Percentiles rank a stretch among this genome's conserved stretches.
Evolutionary conservation across 2,888 invertebrate species (phyloP).

Genomic region (Spisula solida): DNA sequence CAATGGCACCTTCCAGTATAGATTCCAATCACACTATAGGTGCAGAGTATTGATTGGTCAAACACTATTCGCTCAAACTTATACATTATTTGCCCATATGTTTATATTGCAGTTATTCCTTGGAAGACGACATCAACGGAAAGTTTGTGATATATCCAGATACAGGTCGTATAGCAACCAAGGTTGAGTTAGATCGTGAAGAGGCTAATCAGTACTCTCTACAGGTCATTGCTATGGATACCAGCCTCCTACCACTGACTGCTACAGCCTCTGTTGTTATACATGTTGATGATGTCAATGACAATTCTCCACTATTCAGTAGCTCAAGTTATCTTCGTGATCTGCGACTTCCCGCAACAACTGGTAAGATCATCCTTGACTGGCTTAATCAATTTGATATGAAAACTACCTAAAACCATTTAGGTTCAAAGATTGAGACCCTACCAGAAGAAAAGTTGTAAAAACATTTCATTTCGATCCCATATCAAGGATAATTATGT

Average conservation of each 20-base stretch:
- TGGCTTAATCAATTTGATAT: no score
- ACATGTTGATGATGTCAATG: slow-evolving; percentile 93
- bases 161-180: slow-evolving; percentile 91
- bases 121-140: slow-evolving; percentile 91
- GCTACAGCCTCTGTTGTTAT: slow-evolving; percentile 90
- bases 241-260: slow-evolving; percentile 79
- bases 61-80: background rate
- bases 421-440: no score
- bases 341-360: slow-evolving; percentile 93
- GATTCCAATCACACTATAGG: no score
- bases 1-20: no score
- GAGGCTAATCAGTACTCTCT: slow-evolving; percentile 82
- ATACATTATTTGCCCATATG: background rate
- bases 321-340: slow-evolving; percentile 91
- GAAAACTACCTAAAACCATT: no score
- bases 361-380: slow-evolving; percentile 88
- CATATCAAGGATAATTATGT: no score
- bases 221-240: slow-evolving; percentile 85
- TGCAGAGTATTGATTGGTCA: no score
- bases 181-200: slow-evolving; percentile 94
- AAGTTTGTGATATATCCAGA: slow-evolving; percentile 93
- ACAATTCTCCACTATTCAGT: slow-evolving; percentile 91
- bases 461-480: no score
- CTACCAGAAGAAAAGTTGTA: no score
- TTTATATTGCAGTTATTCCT: slow-evolving; percentile 90